Evolutionary conservation across 2,888 invertebrate genomes (phyloP).

Genomic region (Pterobdella sp.): DNA sequence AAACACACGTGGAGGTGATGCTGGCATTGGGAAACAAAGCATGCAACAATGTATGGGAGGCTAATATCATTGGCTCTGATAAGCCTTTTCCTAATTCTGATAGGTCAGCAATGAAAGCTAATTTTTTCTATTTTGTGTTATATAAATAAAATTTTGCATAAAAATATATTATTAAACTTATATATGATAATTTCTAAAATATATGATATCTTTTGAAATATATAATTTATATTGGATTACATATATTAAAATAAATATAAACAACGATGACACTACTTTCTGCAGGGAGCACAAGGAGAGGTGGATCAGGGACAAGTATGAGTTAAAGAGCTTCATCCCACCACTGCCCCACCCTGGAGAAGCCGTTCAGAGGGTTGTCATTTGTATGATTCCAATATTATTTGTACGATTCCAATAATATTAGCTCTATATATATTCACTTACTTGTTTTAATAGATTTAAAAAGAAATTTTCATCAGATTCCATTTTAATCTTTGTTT

Average conservation of each 20-base stretch:
- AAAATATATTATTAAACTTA: too few relatives aligned
- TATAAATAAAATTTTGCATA: too few relatives aligned
- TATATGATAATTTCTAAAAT: background rate
- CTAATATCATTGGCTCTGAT: conserved; percentile 14
- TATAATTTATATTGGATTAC: too few relatives aligned
- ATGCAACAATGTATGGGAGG: conserved; percentile 31
- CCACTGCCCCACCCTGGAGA: conserved; percentile 57
- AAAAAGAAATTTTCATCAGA: too few relatives aligned
- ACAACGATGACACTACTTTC: background rate
- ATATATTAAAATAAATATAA: too few relatives aligned
- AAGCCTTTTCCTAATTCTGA: conserved; percentile 29
- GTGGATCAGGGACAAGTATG: conserved; percentile 91
- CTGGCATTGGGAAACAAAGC: conserved; percentile 29
- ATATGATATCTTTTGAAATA: background rate
- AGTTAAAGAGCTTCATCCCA: conserved; percentile 76
- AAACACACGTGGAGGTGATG: conserved; percentile 30
- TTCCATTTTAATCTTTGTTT: too few relatives aligned
- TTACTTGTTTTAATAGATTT: too few relatives aligned
- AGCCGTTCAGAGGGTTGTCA: conserved; percentile 54
- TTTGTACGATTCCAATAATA: too few relatives aligned
- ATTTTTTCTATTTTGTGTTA: background rate
- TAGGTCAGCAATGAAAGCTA: background rate
- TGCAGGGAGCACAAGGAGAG: conserved; percentile 77
- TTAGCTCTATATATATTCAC: too few relatives aligned
- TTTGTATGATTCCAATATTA: too few relatives aligned